Evolutionary conservation across 2,888 invertebrate species (phyloP).

Genomic region (Thymelicus lineola): DNA sequence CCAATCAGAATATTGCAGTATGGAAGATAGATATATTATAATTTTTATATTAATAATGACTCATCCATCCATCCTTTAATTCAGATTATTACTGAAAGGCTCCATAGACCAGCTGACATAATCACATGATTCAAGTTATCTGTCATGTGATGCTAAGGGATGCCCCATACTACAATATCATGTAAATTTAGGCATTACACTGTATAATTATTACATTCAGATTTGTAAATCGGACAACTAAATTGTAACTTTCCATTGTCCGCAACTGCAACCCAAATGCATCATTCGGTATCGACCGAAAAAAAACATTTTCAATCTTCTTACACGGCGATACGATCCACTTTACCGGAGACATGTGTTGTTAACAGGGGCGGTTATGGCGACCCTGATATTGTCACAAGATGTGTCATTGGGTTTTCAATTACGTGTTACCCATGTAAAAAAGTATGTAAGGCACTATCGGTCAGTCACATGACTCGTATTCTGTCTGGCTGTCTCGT

Average conservation of each 20-base stretch:
- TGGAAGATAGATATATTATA: too few relatives aligned
- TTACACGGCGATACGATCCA: constrained; percentile 20
- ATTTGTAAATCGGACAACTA: constrained; percentile 25
- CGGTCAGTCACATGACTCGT: constrained; percentile 69
- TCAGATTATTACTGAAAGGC: background rate
- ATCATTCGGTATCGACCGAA: constrained; percentile 27
- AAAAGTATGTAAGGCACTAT: constrained; percentile 56
- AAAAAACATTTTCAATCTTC: constrained; percentile 33
- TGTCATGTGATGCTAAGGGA: constrained; percentile 63
- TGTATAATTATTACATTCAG: background rate
- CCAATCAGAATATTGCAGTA: too few relatives aligned
- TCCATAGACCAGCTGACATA: constrained; percentile 55
- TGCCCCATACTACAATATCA: background rate
- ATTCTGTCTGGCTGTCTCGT: constrained; percentile 50
- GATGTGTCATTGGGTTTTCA: constrained; percentile 36
- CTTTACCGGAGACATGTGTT: constrained; percentile 29
- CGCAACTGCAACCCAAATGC: constrained; percentile 21
- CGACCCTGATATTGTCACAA: constrained; percentile 26
- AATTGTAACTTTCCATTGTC: constrained; percentile 34
- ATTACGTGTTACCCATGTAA: constrained; percentile 37
- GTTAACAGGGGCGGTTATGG: constrained; percentile 22
- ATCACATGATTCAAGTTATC: constrained; percentile 65
- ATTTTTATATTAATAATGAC: background rate
- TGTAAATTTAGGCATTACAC: background rate
- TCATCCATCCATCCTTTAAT: background rate